Conservation (phyloP, 2,888 invertebrate genomes). For the Nemapogon koenigi region DNA sequence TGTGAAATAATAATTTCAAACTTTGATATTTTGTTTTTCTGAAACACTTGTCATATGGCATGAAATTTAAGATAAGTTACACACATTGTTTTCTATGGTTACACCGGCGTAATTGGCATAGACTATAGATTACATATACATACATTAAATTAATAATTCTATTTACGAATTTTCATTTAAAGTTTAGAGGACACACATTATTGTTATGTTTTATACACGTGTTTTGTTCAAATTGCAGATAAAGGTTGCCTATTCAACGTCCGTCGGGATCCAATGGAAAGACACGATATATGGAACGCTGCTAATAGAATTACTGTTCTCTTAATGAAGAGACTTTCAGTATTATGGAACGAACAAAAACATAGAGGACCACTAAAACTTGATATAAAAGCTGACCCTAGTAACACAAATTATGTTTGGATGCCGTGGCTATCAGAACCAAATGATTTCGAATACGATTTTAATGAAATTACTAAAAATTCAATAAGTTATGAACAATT, state of each 20-base stretch:
- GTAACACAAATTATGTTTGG: slow-evolving; percentile 75
- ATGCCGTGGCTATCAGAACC: slow-evolving; percentile 63
- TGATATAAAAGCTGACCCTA: slow-evolving; percentile 69
- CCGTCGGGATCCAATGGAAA: slow-evolving; percentile 80
- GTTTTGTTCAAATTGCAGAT: too few species aligned
- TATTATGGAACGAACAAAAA: slow-evolving; percentile 53
- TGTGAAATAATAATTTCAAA: too few species aligned
- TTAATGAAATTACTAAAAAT: slow-evolving; percentile 20
- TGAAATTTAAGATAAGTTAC: too few species aligned
- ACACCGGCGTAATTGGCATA: too few species aligned
- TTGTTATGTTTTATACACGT: too few species aligned
- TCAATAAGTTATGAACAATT: slow-evolving; percentile 1
- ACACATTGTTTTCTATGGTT: too few species aligned
- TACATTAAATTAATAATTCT: too few species aligned
- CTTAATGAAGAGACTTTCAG: slow-evolving; percentile 43
- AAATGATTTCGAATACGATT: slow-evolving; percentile 1
- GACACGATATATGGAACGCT: slow-evolving; percentile 67
- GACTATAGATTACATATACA: too few species aligned
- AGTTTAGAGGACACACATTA: too few species aligned
- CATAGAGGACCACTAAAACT: slow-evolving; percentile 47
- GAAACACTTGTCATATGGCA: too few species aligned
- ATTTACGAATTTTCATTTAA: too few species aligned
- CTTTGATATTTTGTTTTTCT: too few species aligned
- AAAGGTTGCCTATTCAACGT: slow-evolving; percentile 79
- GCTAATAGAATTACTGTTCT: slow-evolving; percentile 54